A percentile compares a stretch with the other conserved stretches of the same genome.
These are phyloP conservation scores for Zoanthus sociatus DNA, from an alignment of 92 coral and sea anemone genomes.

Conservation along the genomic window DNA sequence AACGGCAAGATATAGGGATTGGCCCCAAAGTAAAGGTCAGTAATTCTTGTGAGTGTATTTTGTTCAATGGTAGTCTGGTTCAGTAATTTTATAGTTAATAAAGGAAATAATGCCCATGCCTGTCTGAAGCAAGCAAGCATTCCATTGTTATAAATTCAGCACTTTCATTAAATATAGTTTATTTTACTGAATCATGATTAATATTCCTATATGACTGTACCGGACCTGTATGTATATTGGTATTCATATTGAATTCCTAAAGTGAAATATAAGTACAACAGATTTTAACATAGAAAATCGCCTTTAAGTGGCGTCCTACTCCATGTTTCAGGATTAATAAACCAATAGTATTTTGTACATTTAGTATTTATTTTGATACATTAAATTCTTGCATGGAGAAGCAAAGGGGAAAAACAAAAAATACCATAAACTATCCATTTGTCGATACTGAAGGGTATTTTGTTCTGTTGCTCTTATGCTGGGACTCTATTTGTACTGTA, in stretches of 20 bases:
- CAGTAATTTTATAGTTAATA: slow-evolving; percentile 45
- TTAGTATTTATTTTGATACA: background rate
- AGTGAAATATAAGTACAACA: slow-evolving; percentile 11
- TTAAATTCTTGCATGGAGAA: background rate
- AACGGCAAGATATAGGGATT: slow-evolving; percentile 23
- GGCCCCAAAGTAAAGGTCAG: slow-evolving; percentile 49
- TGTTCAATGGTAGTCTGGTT: slow-evolving; percentile 48
- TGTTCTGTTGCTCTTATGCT: slow-evolving; percentile 40
- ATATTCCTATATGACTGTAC: slow-evolving; percentile 40
- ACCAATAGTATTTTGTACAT: background rate
- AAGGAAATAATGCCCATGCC: slow-evolving; percentile 45
- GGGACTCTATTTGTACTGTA: slow-evolving; percentile 31
- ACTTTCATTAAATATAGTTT: too few relatives aligned
- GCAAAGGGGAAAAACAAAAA: background rate
- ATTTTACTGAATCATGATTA: slow-evolving; percentile 28
- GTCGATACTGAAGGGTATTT: slow-evolving; percentile 30
- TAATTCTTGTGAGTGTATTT: slow-evolving; percentile 47
- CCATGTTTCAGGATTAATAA: slow-evolving; percentile 25
- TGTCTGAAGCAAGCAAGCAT: slow-evolving; percentile 32
- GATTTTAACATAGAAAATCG: background rate
- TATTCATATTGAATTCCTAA: background rate
- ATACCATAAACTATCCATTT: slow-evolving; percentile 4
- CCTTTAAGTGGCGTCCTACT: slow-evolving; percentile 5
- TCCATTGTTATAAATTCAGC: too few relatives aligned
- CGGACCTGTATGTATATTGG: slow-evolving; percentile 4